Conservation (phyloP, 2,888 invertebrate genomes). For the Malthinus flaveolus region DNA sequence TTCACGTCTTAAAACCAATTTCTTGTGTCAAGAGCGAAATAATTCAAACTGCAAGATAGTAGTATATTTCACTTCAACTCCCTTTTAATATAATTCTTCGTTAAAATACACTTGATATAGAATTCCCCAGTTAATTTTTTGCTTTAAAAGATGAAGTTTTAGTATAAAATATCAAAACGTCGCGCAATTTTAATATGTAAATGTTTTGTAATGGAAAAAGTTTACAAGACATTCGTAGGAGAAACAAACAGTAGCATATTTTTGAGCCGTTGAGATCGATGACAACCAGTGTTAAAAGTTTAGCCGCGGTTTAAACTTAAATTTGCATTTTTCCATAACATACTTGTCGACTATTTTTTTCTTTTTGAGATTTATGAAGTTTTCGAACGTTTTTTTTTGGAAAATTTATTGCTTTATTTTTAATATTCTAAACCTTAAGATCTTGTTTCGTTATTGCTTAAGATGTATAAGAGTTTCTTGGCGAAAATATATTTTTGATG, state of each 20-base stretch:
- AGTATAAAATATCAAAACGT: not conserved
- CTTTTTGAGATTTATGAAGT: not conserved
- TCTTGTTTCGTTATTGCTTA: not conserved
- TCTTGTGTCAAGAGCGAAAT: too few species aligned
- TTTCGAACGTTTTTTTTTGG: not conserved
- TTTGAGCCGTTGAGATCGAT: constrained; percentile 17
- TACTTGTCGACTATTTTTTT: not conserved
- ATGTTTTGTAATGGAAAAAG: constrained; percentile 25
- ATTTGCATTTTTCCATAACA: constrained; percentile 5
- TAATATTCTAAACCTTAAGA: not conserved
- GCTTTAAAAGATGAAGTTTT: too few species aligned
- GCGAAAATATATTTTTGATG: constrained; percentile 13
- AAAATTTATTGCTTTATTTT: constrained; percentile 1
- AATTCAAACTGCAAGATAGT: too few species aligned
- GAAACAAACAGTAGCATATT: constrained; percentile 20
- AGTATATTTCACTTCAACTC: too few species aligned
- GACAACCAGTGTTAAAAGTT: constrained; percentile 15
- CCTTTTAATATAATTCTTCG: too few species aligned
- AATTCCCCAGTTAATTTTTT: too few species aligned
- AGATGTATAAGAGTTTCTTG: not conserved
- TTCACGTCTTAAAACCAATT: too few species aligned
- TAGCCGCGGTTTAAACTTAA: constrained; percentile 3
- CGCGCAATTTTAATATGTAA: constrained; percentile 22
- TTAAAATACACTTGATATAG: too few species aligned
- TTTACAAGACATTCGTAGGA: constrained; percentile 17